Conservation (phyloP, 30 jellyfish, hydroid and myxozoan genomes). For the Hydractinia echinata region DNA sequence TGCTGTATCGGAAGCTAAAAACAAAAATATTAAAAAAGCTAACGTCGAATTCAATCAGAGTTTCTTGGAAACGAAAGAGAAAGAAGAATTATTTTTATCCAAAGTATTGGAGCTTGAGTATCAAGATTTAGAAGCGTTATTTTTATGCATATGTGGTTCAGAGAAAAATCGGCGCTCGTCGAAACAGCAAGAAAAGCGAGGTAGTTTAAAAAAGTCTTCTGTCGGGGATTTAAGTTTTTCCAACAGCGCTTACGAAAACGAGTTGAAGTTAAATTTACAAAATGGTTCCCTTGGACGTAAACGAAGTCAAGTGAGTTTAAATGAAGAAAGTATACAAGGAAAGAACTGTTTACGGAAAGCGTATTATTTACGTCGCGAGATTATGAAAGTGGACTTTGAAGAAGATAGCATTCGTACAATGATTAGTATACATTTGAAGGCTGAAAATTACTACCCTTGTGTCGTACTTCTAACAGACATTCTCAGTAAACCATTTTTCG, state of each 20-base stretch:
- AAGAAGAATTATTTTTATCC: constrained; percentile 22
- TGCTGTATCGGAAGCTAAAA: constrained; percentile 15
- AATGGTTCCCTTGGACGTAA: constrained; percentile 16
- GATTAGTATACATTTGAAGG: constrained; percentile 11
- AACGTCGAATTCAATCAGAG: constrained; percentile 18
- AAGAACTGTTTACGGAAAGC: constrained; percentile 8
- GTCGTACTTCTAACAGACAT: not conserved
- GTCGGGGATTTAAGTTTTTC: constrained; percentile 11
- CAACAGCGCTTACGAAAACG: constrained; percentile 22
- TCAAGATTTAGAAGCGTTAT: constrained; percentile 16
- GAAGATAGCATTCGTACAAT: not conserved
- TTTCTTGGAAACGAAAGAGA: not conserved
- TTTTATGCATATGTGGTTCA: not conserved
- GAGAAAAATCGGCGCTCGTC: constrained; percentile 15
- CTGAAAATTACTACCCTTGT: constrained; percentile 17
- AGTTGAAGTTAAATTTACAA: not conserved
- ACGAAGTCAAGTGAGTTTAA: constrained; percentile 7
- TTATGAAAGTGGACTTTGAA: not conserved
- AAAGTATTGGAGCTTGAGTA: constrained; percentile 7
- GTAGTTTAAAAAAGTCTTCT: constrained; percentile 8
- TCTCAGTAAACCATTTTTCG: not conserved
- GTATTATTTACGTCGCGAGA: not conserved
- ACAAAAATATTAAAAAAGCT: constrained; percentile 23
- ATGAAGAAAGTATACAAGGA: constrained; percentile 19
- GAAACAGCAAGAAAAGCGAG: constrained; percentile 18